A percentile compares a stretch with the other conserved stretches of the same genome.
Evolutionary conservation across 2,888 invertebrate species (phyloP).

Genomic region (Apamea sordens): DNA sequence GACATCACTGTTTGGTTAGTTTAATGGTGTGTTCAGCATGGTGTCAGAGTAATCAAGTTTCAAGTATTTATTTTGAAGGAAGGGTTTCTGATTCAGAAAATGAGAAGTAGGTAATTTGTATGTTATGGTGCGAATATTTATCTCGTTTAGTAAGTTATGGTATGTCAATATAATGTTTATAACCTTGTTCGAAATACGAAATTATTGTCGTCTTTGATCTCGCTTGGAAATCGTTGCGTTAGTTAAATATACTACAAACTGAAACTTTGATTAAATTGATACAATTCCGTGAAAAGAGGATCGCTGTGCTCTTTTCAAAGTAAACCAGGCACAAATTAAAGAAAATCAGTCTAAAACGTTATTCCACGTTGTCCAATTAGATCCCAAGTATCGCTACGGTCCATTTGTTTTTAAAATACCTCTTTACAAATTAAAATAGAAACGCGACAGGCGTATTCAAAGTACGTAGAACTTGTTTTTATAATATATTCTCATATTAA

Average conservation of each 20-base stretch:
- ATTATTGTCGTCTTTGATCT: conserved; percentile 1
- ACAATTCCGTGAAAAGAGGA: neutral
- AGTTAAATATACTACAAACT: neutral
- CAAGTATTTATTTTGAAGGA: neutral
- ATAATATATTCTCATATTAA: neutral
- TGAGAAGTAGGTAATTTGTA: neutral
- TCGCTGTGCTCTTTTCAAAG: neutral
- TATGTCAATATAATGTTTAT: no score
- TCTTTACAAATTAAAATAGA: conserved; percentile 11
- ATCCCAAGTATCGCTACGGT: neutral
- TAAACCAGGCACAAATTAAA: neutral
- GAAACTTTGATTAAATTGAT: neutral
- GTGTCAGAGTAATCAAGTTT: neutral
- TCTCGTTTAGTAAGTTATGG: neutral
- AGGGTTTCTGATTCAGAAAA: neutral
- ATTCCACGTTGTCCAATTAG: conserved; percentile 11
- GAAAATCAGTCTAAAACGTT: neutral
- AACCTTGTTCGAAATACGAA: neutral
- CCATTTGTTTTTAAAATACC: conserved; percentile 17
- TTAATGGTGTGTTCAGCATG: neutral
- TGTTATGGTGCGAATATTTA: neutral
- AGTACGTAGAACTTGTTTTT: neutral
- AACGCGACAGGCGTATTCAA: neutral
- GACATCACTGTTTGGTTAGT: neutral
- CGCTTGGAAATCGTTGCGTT: neutral